A percentile compares a stretch with the other conserved stretches of the same genome.
Evolutionary conservation across 2,113 vertebrate species (phyloP).

Genomic region (Apistogramma diplotaenia): DNA sequence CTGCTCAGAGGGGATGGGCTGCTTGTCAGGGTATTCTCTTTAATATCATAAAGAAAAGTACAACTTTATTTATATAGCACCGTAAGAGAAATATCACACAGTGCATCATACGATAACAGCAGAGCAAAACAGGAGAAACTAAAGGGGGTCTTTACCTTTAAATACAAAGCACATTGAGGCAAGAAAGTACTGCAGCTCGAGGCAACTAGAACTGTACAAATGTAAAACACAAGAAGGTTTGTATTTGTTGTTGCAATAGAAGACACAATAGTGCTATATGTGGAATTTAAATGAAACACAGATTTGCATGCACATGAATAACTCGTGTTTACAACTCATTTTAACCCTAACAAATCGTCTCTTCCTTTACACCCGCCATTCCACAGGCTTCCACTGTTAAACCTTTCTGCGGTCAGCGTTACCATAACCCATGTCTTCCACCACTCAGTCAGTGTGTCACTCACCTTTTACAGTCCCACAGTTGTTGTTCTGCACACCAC

Average conservation of each 20-base stretch:
- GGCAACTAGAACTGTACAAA: no score
- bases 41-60: no score
- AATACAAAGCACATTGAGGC: no score
- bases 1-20: no score
- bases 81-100: no score
- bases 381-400: not conserved
- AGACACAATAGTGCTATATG: not conserved
- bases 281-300: not conserved
- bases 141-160: no score
- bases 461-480: constrained; percentile 86
- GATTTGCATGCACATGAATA: not conserved
- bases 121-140: no score
- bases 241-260: not conserved
- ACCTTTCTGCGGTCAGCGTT: not conserved
- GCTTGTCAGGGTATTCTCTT: no score
- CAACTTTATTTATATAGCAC: no score
- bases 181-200: no score
- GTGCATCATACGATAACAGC: no score
- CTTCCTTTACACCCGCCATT: not conserved
- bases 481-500: constrained; percentile 25
- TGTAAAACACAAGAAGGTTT: not conserved
- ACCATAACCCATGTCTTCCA: not conserved
- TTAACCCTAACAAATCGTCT: not conserved
- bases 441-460: constrained; percentile 22
- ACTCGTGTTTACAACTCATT: not conserved